Percentiles rank a stretch among this genome's conserved stretches.
Evolutionary conservation across 1,140 invertebrate genomes (phyloP).

Genomic region (Akabosia matsudoensis): DNA sequence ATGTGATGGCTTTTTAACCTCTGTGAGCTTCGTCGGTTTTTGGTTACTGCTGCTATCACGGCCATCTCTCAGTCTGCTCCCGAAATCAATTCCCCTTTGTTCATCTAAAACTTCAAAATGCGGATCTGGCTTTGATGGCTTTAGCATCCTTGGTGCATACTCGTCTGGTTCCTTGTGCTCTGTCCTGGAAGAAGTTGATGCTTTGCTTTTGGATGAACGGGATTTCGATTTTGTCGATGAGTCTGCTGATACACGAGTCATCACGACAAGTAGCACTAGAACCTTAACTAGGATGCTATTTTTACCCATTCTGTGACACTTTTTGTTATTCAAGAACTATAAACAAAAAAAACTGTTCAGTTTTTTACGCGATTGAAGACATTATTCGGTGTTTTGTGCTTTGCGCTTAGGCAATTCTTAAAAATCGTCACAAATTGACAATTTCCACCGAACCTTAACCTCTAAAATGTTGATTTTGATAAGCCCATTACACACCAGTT

Average conservation of each 20-base stretch:
- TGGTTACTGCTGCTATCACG: not conserved
- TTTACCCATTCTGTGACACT: not conserved
- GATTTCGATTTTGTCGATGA: not conserved
- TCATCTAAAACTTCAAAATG: not conserved
- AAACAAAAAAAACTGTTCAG: no score
- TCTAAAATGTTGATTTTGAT: no score
- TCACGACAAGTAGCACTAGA: not conserved
- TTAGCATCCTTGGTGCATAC: not conserved
- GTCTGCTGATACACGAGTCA: not conserved
- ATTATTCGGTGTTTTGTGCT: no score
- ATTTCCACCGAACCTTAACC: not conserved
- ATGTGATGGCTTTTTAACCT: not conserved
- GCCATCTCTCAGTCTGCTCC: not conserved
- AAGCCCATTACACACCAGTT: not conserved
- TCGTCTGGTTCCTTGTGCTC: not conserved
- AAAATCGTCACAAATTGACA: not conserved
- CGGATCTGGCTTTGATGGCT: not conserved
- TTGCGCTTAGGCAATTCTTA: no score
- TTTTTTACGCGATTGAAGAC: no score
- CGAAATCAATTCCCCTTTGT: not conserved
- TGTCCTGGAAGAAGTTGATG: not conserved
- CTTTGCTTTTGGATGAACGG: not conserved
- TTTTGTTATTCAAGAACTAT: not conserved
- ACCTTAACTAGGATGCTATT: not conserved
- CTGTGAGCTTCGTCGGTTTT: not conserved